Evolutionary conservation across 2,113 vertebrate species (phyloP).

Genomic region (Amblyornis subalaris): DNA sequence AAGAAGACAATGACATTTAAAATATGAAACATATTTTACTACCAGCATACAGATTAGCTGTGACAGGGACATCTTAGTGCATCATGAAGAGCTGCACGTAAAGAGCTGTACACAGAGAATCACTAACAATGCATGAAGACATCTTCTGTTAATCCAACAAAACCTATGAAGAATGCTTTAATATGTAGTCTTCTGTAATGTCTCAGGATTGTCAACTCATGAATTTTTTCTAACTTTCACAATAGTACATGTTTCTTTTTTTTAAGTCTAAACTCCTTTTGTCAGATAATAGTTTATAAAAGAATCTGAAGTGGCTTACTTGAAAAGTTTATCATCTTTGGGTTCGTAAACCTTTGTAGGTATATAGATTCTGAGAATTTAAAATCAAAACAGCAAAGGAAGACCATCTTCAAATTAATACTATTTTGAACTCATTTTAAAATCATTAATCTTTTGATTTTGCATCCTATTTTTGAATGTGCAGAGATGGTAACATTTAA

Average conservation of each 20-base stretch:
- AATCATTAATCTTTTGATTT: background rate
- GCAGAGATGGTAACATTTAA: background rate
- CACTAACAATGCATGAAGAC: background rate
- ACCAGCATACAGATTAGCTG: background rate
- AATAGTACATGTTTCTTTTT: background rate
- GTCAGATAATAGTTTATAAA: background rate
- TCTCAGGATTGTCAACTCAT: background rate
- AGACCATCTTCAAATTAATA: background rate
- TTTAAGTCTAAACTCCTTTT: background rate
- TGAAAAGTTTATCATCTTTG: background rate
- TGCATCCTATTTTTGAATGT: background rate
- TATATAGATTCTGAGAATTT: background rate
- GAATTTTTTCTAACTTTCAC: background rate
- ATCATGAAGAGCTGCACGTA: background rate
- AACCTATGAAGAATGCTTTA: background rate
- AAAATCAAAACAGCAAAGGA: background rate
- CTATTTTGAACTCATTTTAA: background rate
- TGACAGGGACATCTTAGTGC: constrained; percentile 5
- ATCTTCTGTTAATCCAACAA: background rate
- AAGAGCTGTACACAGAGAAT: background rate
- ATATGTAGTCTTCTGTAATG: background rate
- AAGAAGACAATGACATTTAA: background rate
- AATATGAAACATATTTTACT: background rate
- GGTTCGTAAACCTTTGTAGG: background rate
- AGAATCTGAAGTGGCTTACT: background rate